Conservation (phyloP, 2,113 vertebrate species). For the Tylochromis polylepis region DNA sequence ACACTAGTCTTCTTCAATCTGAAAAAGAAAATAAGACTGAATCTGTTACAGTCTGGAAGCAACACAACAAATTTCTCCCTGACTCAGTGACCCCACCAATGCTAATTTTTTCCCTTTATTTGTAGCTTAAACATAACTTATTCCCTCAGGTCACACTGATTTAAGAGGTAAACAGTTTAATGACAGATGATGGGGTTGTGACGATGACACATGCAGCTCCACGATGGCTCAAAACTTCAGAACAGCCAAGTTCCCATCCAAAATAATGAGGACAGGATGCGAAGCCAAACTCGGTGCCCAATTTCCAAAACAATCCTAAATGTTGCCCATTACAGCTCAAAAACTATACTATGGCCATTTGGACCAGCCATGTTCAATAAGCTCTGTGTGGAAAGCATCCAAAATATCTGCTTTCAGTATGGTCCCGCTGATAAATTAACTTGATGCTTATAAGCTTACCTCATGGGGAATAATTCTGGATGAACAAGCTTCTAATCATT, state of each 20-base stretch:
- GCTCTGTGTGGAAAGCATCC: neutral
- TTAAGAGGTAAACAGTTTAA: neutral
- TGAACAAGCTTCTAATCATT: constrained; percentile 11
- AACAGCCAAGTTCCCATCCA: constrained; percentile 23
- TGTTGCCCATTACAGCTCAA: constrained; percentile 2
- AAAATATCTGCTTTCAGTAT: constrained; percentile 8
- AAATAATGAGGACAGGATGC: constrained; percentile 25
- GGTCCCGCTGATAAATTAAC: constrained; percentile 12
- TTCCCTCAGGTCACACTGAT: neutral
- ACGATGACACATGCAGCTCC: constrained; percentile 25
- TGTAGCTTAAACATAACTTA: neutral
- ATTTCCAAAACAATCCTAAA: constrained; percentile 45
- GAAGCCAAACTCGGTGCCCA: constrained; percentile 26
- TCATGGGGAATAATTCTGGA: neutral
- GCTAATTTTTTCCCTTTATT: neutral
- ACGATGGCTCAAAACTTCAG: constrained; percentile 1
- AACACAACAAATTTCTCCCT: neutral
- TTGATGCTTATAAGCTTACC: neutral
- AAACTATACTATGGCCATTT: neutral
- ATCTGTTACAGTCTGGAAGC: neutral
- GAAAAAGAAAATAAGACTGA: neutral
- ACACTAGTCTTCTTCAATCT: neutral
- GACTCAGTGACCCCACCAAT: neutral
- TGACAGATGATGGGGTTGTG: neutral
- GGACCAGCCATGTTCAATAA: neutral